Evolutionary conservation across 2,888 invertebrate species (phyloP).

Genomic region (Macaria notata): DNA sequence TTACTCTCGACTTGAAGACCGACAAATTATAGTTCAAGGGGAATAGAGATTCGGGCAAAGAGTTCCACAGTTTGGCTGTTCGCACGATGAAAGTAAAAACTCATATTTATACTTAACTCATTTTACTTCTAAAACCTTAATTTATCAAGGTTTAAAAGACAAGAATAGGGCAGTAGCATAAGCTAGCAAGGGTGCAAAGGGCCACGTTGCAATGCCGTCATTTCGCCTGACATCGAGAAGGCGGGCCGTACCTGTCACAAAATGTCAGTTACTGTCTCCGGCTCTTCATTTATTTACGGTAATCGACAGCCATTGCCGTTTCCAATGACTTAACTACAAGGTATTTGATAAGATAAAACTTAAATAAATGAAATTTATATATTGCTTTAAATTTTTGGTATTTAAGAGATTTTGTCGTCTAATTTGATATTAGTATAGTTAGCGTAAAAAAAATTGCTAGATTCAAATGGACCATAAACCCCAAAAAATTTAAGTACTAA

Average conservation of each 20-base stretch:
- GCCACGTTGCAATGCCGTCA: constrained; percentile 63
- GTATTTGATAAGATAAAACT: background rate
- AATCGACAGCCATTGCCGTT: constrained; percentile 44
- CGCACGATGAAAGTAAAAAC: too few species aligned
- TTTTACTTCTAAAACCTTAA: too few species aligned
- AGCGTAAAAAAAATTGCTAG: background rate
- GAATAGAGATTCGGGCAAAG: too few species aligned
- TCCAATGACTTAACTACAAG: background rate
- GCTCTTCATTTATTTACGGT: constrained; percentile 60
- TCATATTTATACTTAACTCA: too few species aligned
- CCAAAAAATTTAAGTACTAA: background rate
- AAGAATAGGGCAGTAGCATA: too few species aligned
- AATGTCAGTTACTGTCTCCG: constrained; percentile 35
- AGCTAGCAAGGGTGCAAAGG: constrained; percentile 27
- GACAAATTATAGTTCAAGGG: too few species aligned
- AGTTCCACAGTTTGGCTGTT: too few species aligned
- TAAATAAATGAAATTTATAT: too few species aligned
- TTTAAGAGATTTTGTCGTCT: background rate
- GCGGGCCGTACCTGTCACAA: constrained; percentile 61
- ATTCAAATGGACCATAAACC: background rate
- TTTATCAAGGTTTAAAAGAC: too few species aligned
- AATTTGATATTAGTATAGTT: background rate
- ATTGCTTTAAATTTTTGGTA: too few species aligned
- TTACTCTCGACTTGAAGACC: too few species aligned
- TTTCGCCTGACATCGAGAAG: constrained; percentile 74